Conservation (phyloP, 2,888 invertebrate species). For the Oconnorella tubifera region DNA sequence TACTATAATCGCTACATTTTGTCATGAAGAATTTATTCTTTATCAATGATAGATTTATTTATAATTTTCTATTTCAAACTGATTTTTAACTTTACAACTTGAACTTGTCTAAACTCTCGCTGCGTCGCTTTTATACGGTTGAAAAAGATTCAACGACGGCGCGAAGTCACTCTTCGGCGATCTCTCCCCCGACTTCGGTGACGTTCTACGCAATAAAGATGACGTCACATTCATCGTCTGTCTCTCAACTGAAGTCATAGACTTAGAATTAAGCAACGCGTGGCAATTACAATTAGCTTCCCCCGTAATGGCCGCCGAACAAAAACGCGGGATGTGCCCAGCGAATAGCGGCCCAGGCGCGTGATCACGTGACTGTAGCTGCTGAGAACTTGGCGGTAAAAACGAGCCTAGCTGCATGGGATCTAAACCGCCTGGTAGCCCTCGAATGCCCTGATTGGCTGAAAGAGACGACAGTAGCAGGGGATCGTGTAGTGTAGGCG, state of each 20-base stretch:
- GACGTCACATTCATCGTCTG: conserved; percentile 1
- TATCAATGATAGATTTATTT: no score
- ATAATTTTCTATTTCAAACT: no score
- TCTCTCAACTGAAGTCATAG: background rate
- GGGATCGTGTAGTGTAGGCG: background rate
- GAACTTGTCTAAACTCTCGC: conserved; percentile 16
- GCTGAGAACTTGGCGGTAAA: background rate
- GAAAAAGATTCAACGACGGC: conserved; percentile 24
- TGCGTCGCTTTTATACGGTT: conserved; percentile 28
- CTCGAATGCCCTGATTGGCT: no score
- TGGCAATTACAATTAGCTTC: background rate
- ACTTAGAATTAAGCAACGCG: background rate
- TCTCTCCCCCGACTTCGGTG: conserved; percentile 2
- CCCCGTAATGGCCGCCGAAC: conserved; percentile 3
- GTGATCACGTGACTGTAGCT: conserved; percentile 3
- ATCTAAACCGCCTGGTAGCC: no score
- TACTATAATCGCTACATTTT: no score
- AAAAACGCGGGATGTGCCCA: background rate
- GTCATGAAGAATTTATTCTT: no score
- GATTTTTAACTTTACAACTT: no score
- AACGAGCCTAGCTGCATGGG: background rate
- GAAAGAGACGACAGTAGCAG: no score
- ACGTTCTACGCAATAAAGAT: conserved; percentile 16
- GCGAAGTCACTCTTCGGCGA: background rate
- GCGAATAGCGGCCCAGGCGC: conserved; percentile 1